These are phyloP conservation scores for Crax fasciolata DNA, from an alignment of 2,797 vertebrate species.

Conservation along the genomic window DNA sequence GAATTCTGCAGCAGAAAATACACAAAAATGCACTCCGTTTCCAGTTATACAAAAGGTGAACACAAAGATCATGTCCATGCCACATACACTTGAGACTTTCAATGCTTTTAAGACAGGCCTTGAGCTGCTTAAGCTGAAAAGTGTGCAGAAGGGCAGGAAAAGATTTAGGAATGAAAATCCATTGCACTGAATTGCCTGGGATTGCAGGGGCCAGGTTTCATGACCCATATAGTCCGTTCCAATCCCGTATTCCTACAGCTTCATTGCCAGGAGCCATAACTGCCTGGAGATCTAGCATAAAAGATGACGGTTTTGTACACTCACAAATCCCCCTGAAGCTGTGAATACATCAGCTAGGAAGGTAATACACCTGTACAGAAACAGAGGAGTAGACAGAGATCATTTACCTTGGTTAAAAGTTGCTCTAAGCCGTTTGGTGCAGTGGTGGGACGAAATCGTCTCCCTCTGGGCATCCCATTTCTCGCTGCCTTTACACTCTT, in stretches of 20 bases:
- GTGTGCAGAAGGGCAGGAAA: not conserved
- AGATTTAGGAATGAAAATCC: not conserved
- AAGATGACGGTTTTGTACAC: not conserved
- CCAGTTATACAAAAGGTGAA: not conserved
- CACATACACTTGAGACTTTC: not conserved
- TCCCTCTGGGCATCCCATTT: constrained; percentile 75
- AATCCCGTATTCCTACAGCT: rapidly evolving
- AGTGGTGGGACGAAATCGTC: constrained; percentile 84
- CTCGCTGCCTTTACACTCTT: constrained; percentile 50
- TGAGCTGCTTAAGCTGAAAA: not conserved
- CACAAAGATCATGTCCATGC: not conserved
- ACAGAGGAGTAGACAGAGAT: not conserved
- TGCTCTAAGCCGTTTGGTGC: constrained; percentile 80
- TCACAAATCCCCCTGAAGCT: not conserved
- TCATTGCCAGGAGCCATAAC: not conserved
- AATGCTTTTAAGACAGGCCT: not conserved
- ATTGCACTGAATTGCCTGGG: not conserved
- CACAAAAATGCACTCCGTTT: constrained; percentile 30
- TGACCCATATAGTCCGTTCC: not conserved
- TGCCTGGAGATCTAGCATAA: not conserved
- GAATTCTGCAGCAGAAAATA: constrained; percentile 80
- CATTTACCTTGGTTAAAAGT: constrained; percentile 74
- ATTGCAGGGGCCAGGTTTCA: not conserved
- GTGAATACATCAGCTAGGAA: rapidly evolving
- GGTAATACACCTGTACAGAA: rapidly evolving